phyloP scores from a whole-genome alignment of 2,888 invertebrate species.

The Drosophila borealis region DNA sequence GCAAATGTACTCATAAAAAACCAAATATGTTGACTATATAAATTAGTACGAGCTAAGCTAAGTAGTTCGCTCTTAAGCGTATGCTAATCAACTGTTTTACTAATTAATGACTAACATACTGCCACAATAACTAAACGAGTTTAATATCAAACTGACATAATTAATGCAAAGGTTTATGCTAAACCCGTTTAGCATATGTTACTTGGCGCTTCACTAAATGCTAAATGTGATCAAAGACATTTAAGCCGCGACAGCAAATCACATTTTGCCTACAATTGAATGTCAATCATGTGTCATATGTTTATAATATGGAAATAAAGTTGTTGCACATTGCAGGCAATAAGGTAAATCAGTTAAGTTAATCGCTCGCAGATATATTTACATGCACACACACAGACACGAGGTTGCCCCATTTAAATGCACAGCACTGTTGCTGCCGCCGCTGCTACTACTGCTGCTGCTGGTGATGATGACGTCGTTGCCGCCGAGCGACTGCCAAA shows the following conservation, averaged over 20 bases:
- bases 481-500: constrained; percentile 48
- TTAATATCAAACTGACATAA: constrained; percentile 44
- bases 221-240: constrained; percentile 43
- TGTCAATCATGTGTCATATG: constrained; percentile 41
- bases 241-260: constrained; percentile 7
- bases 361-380: constrained; percentile 1
- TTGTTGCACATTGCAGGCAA: constrained; percentile 34
- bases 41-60: not conserved
- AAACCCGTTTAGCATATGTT: constrained; percentile 41
- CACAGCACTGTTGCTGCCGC: constrained; percentile 27
- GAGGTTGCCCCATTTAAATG: constrained; percentile 45
- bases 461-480: constrained; percentile 11
- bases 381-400: constrained; percentile 2
- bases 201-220: constrained; percentile 24
- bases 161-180: constrained; percentile 47
- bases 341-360: constrained; percentile 31
- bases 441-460: not conserved
- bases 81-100: constrained; percentile 41
- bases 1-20: not conserved
- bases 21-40: not conserved
- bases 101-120: constrained; percentile 40
- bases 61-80: constrained; percentile 21
- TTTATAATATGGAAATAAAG: constrained; percentile 25
- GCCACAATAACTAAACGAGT: constrained; percentile 41
- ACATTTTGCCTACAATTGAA: constrained; percentile 13